Percentiles rank a stretch among this genome's conserved stretches.
Evolutionary conservation across 2,113 vertebrate species (phyloP).

Genomic region (Puma concolor): DNA sequence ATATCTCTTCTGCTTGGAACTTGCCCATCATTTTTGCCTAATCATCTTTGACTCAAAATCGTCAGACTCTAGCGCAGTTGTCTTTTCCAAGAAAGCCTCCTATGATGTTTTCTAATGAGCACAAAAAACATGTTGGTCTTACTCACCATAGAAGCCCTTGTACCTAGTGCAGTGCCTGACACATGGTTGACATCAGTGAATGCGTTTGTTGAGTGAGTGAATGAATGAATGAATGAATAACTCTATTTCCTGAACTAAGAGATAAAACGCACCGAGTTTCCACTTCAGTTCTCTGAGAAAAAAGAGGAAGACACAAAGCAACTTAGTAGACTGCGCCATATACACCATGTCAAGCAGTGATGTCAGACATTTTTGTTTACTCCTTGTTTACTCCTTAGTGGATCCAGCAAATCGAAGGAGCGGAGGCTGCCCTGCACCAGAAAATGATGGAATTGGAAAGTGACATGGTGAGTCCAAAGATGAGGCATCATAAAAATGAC

Average conservation of each 20-base stretch:
- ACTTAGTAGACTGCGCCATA: rapidly evolving
- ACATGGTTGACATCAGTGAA: not conserved
- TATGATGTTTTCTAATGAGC: not conserved
- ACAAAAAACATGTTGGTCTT: not conserved
- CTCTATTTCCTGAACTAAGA: not conserved
- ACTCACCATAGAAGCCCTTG: not conserved
- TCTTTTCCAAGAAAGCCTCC: not conserved
- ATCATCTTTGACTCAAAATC: not conserved
- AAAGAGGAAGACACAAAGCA: not conserved
- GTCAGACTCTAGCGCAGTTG: not conserved
- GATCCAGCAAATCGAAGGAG: constrained; percentile 99
- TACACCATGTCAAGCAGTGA: too few species aligned
- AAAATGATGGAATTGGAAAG: constrained; percentile 99
- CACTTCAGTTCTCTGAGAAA: not conserved
- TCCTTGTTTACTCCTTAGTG: constrained; percentile 88
- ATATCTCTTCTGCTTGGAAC: not conserved
- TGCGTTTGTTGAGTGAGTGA: not conserved
- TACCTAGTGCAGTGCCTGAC: not conserved
- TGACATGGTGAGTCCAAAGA: constrained; percentile 92
- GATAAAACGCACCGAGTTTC: not conserved
- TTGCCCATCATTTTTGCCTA: not conserved
- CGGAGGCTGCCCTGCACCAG: constrained; percentile 97
- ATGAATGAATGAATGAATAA: not conserved
- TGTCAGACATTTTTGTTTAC: not conserved
- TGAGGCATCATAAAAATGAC: not conserved